A percentile compares a stretch with the other conserved stretches of the same genome.
phyloP scores from a whole-genome alignment of 2,113 vertebrate species.

The Hucho hucho region DNA sequence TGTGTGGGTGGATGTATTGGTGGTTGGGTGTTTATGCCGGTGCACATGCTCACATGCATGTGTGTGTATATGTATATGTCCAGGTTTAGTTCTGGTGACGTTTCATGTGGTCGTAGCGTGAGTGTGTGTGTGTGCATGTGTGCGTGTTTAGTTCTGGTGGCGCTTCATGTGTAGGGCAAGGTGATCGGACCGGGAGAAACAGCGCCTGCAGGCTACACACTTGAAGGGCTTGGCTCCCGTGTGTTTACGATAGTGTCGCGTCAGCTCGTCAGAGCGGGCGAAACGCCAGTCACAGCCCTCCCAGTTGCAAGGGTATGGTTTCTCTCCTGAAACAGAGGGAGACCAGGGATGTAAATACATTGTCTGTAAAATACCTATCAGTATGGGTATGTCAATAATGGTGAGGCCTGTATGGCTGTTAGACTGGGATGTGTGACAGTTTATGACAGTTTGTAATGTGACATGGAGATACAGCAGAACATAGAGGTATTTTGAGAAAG shows the following conservation, averaged over 20 bases:
- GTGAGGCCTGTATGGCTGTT: no score
- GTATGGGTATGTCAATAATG: no score
- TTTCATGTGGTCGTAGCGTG: no score
- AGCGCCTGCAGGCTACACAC: slow-evolving; percentile 82
- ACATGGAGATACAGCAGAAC: neutral
- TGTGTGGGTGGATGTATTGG: no score
- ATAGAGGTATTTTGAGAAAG: no score
- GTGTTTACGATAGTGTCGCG: slow-evolving; percentile 86
- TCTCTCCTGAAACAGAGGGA: slow-evolving; percentile 59
- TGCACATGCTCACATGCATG: no score
- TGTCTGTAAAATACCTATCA: no score
- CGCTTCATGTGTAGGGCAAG: slow-evolving; percentile 89
- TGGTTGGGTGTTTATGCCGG: no score
- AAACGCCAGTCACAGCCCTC: slow-evolving; percentile 86
- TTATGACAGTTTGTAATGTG: neutral
- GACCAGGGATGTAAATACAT: no score
- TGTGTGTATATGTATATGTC: no score
- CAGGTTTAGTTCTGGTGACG: neutral
- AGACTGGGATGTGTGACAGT: no score
- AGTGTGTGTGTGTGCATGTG: neutral
- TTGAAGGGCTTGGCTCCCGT: no score
- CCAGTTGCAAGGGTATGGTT: slow-evolving; percentile 77
- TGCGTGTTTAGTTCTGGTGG: slow-evolving; percentile 79
- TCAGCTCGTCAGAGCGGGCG: slow-evolving; percentile 86
- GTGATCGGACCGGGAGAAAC: slow-evolving; percentile 89